Percentiles rank a stretch among this genome's conserved stretches.
phyloP scores from a whole-genome alignment of 2,888 invertebrate genomes.

The Calameuta filiformis region DNA sequence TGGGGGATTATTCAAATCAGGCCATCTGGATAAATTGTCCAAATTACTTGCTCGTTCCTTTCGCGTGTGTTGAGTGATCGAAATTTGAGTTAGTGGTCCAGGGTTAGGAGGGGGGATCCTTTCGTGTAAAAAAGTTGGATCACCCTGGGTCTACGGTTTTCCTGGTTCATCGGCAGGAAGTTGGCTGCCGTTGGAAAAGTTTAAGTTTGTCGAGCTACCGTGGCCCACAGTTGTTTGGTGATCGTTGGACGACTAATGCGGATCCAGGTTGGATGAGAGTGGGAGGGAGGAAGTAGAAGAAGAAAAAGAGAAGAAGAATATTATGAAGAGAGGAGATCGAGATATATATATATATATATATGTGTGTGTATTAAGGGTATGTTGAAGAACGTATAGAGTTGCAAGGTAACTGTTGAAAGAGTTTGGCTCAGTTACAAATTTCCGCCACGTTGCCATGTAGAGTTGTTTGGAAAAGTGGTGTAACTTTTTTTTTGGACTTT shows the following conservation, averaged over 20 bases:
- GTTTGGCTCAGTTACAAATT: conserved; percentile 43
- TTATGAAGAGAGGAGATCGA: background rate
- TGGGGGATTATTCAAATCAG: background rate
- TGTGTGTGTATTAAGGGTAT: too few relatives aligned
- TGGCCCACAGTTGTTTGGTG: conserved; percentile 39
- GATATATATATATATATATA: too few relatives aligned
- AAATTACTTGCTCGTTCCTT: conserved; percentile 35
- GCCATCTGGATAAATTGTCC: too few relatives aligned
- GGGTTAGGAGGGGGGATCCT: conserved; percentile 4
- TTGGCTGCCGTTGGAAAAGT: conserved; percentile 42
- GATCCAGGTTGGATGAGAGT: conserved; percentile 29
- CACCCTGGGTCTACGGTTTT: background rate
- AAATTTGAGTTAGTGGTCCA: conserved; percentile 30
- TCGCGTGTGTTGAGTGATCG: conserved; percentile 36
- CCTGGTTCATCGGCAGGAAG: conserved; percentile 40
- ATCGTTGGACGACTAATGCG: conserved; percentile 48
- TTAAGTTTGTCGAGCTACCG: conserved; percentile 39
- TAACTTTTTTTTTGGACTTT: background rate
- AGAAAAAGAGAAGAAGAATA: background rate
- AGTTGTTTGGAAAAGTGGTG: background rate
- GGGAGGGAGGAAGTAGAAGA: background rate
- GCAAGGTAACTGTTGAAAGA: conserved; percentile 41
- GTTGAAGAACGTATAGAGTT: conserved; percentile 26
- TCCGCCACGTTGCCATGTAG: background rate
- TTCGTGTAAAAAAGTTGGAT: background rate